Conservation (phyloP, 2,888 invertebrate species). For the Deilephila porcellus region DNA sequence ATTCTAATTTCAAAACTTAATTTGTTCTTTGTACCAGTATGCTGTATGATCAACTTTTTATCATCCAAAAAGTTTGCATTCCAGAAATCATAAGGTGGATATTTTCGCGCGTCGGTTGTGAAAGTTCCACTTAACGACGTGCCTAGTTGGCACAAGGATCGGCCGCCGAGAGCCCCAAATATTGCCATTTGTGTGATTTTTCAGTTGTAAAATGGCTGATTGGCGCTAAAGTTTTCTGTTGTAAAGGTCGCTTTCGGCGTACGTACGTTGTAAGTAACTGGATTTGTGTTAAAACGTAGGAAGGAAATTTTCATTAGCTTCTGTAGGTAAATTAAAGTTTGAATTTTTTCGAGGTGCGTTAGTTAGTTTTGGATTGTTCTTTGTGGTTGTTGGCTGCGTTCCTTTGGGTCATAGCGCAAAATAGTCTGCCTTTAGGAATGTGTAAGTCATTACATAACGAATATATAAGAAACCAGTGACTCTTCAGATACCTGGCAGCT, state of each 20-base stretch:
- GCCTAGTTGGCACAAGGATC: neutral
- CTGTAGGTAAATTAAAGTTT: too few relatives aligned
- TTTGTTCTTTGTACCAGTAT: neutral
- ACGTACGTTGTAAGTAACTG: neutral
- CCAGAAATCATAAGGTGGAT: neutral
- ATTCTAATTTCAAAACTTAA: neutral
- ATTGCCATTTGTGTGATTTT: constrained; percentile 6
- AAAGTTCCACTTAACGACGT: neutral
- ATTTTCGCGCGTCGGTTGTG: neutral
- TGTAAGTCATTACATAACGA: too few relatives aligned
- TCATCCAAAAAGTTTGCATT: neutral
- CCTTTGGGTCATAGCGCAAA: too few relatives aligned
- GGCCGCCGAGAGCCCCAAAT: neutral
- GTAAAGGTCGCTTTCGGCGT: neutral
- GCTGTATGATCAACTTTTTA: neutral
- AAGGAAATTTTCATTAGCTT: too few relatives aligned
- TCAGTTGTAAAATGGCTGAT: neutral
- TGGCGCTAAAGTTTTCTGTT: neutral
- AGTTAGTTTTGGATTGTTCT: too few relatives aligned
- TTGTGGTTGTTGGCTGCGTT: too few relatives aligned
- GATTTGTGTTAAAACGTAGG: neutral
- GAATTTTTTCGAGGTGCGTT: too few relatives aligned
- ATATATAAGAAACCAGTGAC: too few relatives aligned
- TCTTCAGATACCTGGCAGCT: too few relatives aligned
- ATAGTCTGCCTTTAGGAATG: too few relatives aligned